Conservation (phyloP, 1,140 invertebrate genomes). For the Bilobella aurantiaca region DNA sequence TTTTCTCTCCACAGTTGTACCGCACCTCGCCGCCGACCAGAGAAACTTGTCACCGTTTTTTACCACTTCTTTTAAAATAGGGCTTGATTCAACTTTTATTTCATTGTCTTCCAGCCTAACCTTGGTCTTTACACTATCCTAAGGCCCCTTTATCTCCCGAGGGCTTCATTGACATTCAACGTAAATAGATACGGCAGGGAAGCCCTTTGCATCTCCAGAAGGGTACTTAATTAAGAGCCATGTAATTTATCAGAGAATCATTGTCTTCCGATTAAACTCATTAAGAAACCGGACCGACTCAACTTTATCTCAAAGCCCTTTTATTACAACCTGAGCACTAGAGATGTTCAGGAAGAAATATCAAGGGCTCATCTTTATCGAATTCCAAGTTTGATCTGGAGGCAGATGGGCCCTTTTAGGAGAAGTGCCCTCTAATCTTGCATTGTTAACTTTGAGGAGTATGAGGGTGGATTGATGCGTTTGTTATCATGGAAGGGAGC, state of each 20-base stretch:
- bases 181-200: neutral
- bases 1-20: conserved; percentile 30
- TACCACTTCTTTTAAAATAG: neutral
- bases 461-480: no score
- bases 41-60: conserved; percentile 19
- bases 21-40: conserved; percentile 15
- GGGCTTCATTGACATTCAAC: neutral
- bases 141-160: neutral
- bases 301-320: no score
- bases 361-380: no score
- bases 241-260: neutral
- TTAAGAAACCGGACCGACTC: neutral
- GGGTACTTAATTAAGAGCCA: neutral
- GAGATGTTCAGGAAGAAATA: no score
- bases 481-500: neutral
- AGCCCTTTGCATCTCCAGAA: neutral
- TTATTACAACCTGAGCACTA: no score
- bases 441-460: no score
- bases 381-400: no score
- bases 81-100: neutral
- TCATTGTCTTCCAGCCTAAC: no score
- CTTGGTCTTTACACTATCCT: neutral
- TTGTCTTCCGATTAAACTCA: neutral
- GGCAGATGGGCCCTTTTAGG: no score
- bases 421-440: no score